These are phyloP conservation scores for Okapia johnstoni DNA, from an alignment of 2,113 vertebrate genomes.

Conservation along the genomic window DNA sequence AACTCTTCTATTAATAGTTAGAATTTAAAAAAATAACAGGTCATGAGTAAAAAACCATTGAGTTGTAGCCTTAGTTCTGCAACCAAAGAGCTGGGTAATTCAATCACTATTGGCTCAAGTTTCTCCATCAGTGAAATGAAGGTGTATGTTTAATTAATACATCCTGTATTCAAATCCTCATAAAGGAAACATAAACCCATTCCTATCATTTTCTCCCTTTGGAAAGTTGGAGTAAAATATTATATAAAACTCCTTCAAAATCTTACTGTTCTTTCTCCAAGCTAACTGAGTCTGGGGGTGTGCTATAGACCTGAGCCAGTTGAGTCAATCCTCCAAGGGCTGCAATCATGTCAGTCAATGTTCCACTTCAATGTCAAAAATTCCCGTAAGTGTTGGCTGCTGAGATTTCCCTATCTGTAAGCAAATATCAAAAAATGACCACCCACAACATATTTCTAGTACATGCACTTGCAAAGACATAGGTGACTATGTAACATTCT, in stretches of 20 bases:
- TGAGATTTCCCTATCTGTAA: not conserved
- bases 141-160: slow-evolving; percentile 71
- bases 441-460: not conserved
- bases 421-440: not conserved
- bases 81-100: slow-evolving; percentile 64
- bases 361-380: not conserved
- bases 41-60: not conserved
- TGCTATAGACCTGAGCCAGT: not conserved
- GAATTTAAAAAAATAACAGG: not conserved
- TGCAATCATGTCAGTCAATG: not conserved
- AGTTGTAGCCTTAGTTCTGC: not conserved
- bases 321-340: not conserved
- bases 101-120: slow-evolving; percentile 48
- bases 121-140: slow-evolving; percentile 66
- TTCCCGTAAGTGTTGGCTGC: not conserved
- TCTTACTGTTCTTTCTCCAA: not conserved
- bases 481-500: not conserved
- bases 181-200: slow-evolving; percentile 50
- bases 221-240: not conserved
- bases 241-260: not conserved
- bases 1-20: not conserved
- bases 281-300: not conserved
- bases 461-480: not conserved
- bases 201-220: slow-evolving; percentile 31
- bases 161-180: slow-evolving; percentile 47